Base-by-base conservation (phyloP, 2,888 invertebrate genomes). In the Philereme vetulata region DNA sequence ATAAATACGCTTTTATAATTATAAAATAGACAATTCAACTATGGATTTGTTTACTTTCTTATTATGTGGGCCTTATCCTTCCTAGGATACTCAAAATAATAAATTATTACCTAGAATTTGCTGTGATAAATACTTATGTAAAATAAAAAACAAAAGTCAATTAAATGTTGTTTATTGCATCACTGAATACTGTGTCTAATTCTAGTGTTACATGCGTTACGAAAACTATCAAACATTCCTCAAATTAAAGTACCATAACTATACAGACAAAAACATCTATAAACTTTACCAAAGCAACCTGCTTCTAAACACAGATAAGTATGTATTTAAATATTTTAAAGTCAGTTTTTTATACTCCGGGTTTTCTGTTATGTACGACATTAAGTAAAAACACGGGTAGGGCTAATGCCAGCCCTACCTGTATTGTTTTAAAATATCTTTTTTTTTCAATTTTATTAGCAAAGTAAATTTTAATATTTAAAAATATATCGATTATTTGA, bases 151-250 rank as follows among this genome's bases (percentile, higher is more conserved):
- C 54, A 55, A 59, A 6, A 10, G 8, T 56, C 46, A 64, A 61
- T 65, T 67, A 66, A 62, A 66, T 72, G 65, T 85, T 81, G 80
- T 89, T 90, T 91, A 91, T 90, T 91, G 89, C 88, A 89, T 89
- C 88, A 81, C 81, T 81, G 88, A 90, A 90, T 90, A 91, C 86
- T 87, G 88, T 84, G 71, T 78, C 87, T 88, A 87, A 82, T 72
- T 76, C 88, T 87, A 89, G 84, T 78, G 74, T 66, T 86, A 88
- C 88, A 90, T 85, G 85, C 84, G 77, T 78, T 78, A 80, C 72
- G 72, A 80, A 87, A 75, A 68, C 58, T 72, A 63, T 59, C 40
- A 61, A 64, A 75, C 75, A 81, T 78, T 77, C 43, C 43, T 79
- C 75, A 81, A 80, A 71, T 75, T 72, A 74, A 72, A 76, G 76